Base-by-base conservation (phyloP, 2,888 invertebrate genomes). In the Gandaritis pyraliata region DNA sequence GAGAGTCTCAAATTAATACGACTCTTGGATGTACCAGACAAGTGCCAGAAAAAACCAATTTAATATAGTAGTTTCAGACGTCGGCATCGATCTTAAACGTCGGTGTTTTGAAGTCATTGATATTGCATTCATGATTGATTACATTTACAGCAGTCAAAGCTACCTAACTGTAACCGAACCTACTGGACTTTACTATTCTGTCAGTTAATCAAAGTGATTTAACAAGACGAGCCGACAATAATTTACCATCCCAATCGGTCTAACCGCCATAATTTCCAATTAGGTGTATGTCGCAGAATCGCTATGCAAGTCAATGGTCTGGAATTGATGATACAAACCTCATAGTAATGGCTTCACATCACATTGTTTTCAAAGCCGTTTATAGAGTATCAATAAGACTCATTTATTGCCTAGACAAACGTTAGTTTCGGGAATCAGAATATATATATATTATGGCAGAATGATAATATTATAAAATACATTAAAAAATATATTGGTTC, bases 211-310 rank as follows among this genome's bases (percentile, higher is more conserved):
- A 81, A 77, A 69, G 73, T 87, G 86, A 88, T 87, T 87, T 85
- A 86, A 81, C 73, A 72, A 76, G 79, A 70, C 75, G 77, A 74
- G 75, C 74, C 74, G 66, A 69, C 74, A 81, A 82, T 86, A 83
- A 81, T 80, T 86, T 82, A 83, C 81, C 78, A 81, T 80, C 78
- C 80, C 75, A 82, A 82, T 81, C 81, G 78, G 78, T 78, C 73
- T 66, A 72, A 72, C 71, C 83, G 80, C 66, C 66, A 88, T 88
- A 89, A 88, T 83, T 88, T 86, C 83, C 84, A 89, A 89, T 89
- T 89, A 89, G 78, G 74, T 71, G 72, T 72, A 70, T 73, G 73
- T 77, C 73, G 73, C 74, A 72, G 75, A 72, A 73, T 75, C 68
- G 65, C 70, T 66, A 66, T 68, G 65, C 70, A 70, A 66, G 57